Percentiles rank a stretch among this genome's conserved stretches.
phyloP scores from a whole-genome alignment of 2,113 vertebrate species.

The Caracal caracal region DNA sequence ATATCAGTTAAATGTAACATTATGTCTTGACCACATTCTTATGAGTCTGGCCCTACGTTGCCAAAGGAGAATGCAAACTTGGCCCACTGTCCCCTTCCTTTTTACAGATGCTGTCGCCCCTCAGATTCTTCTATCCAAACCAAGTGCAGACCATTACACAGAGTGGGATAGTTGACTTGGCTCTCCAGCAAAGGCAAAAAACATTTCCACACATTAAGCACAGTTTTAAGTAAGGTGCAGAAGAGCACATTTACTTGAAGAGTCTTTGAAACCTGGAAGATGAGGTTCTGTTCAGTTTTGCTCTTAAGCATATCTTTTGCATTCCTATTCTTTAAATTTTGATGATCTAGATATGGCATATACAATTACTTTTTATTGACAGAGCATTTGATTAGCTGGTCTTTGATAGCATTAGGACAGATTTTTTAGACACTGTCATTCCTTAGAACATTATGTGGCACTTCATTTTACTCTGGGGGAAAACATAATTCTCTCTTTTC shows the following conservation, averaged over 20 bases:
- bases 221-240: not conserved
- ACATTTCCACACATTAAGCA: not conserved
- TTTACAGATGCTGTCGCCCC: not conserved
- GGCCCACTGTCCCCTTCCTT: not conserved
- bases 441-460: not conserved
- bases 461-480: not conserved
- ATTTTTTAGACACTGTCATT: not conserved
- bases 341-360: not conserved
- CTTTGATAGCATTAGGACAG: not conserved
- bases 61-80: constrained; percentile 17
- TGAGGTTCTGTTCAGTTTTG: not conserved
- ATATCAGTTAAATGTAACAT: constrained; percentile 16
- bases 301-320: not conserved
- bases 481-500: not conserved
- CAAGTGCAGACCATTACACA: not conserved
- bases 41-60: not conserved
- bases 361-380: not conserved
- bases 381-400: not conserved
- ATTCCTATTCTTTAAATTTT: constrained; percentile 8
- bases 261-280: not conserved
- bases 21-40: constrained; percentile 53
- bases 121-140: not conserved
- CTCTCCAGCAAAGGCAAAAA: not conserved
- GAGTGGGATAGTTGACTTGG: not conserved
- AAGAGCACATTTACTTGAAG: not conserved